These are phyloP conservation scores for Cephalopterus ornatus DNA, from an alignment of 2,113 vertebrate species.

Conservation along the genomic window DNA sequence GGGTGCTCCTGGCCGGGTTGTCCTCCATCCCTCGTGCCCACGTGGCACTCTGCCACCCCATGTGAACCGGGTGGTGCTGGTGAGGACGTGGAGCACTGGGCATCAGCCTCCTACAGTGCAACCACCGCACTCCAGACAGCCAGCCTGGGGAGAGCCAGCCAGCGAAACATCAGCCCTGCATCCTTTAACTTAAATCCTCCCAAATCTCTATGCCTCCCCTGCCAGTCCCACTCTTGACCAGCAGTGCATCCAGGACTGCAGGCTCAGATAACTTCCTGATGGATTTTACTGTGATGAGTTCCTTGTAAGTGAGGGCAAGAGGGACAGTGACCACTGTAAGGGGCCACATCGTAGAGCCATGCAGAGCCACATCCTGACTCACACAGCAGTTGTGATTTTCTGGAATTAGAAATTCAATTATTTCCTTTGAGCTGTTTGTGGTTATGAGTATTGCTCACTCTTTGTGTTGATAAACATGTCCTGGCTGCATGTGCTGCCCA, in stretches of 20 bases:
- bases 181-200: neutral
- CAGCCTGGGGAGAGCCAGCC: neutral
- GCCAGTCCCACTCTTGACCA: neutral
- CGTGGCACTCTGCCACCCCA: rapidly evolving
- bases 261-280: neutral
- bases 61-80: neutral
- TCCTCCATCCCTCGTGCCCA: neutral
- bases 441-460: neutral
- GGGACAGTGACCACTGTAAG: neutral
- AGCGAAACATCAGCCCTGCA: neutral
- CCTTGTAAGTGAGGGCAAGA: neutral
- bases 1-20: neutral
- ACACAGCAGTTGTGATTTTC: neutral
- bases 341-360: neutral
- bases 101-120: rapidly evolving
- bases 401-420: neutral
- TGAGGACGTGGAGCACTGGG: rapidly evolving
- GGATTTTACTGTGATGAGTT: neutral
- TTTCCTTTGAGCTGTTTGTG: neutral
- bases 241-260: neutral
- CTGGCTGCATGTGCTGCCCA: neutral
- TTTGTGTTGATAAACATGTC: neutral
- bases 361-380: neutral
- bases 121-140: neutral
- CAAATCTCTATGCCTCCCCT: neutral